A percentile compares a stretch with the other conserved stretches of the same genome.
These are phyloP conservation scores for Anguilla japonica DNA, from an alignment of 2,113 vertebrate species.

Conservation along the genomic window DNA sequence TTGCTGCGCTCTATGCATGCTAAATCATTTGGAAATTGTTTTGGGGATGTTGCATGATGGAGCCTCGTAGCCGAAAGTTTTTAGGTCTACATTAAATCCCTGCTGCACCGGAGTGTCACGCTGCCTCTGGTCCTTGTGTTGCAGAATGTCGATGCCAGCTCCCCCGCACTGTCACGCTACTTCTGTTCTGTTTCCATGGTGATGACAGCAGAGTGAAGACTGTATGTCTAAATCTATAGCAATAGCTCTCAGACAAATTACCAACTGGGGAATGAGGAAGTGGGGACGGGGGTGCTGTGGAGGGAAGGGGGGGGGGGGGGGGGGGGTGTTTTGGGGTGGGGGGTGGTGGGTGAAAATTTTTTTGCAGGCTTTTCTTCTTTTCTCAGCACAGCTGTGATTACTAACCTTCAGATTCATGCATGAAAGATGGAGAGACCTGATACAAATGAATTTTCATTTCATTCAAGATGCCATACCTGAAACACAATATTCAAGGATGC, in stretches of 20 bases:
- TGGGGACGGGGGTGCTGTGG: slow-evolving; percentile 20
- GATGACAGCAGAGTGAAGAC: slow-evolving; percentile 66
- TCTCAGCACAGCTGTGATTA: neutral
- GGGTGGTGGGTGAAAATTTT: slow-evolving; percentile 2
- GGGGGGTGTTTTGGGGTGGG: neutral
- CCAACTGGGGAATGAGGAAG: slow-evolving; percentile 33
- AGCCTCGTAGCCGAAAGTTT: slow-evolving; percentile 26
- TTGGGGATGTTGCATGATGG: neutral
- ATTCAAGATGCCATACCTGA: slow-evolving; percentile 15
- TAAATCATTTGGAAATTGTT: neutral
- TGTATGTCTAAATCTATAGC: slow-evolving; percentile 62
- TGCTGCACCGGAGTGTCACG: slow-evolving; percentile 38
- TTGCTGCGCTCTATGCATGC: neutral
- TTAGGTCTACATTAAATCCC: slow-evolving; percentile 3
- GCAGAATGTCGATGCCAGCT: slow-evolving; percentile 46
- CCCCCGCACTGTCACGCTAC: slow-evolving; percentile 45
- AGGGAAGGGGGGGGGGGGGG: slow-evolving; percentile 12
- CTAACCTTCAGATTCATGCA: slow-evolving; percentile 18
- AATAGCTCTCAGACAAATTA: slow-evolving; percentile 35
- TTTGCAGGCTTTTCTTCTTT: slow-evolving; percentile 23
- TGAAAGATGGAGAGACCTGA: slow-evolving; percentile 26
- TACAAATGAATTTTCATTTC: slow-evolving; percentile 36
- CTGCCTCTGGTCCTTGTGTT: slow-evolving; percentile 32
- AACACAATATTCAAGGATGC: slow-evolving; percentile 26
- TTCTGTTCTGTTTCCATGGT: slow-evolving; percentile 73